Evolutionary conservation across 2,113 vertebrate genomes (phyloP).

Genomic region (Pterocles gutturalis): DNA sequence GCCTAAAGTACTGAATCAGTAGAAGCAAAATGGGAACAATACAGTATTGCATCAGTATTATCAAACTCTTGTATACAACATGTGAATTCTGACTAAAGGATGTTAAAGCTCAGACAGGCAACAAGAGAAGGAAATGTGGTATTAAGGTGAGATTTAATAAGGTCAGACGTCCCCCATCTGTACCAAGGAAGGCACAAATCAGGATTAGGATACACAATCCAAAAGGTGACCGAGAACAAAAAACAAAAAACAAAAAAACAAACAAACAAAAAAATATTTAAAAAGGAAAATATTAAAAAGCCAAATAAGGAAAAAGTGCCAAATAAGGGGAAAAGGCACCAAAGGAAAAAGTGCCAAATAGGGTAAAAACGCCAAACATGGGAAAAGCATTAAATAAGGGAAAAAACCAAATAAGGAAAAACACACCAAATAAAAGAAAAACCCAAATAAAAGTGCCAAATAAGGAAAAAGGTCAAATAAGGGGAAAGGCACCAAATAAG

Average conservation of each 20-base stretch:
- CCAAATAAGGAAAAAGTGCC: too few species aligned
- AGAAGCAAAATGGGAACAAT: background rate
- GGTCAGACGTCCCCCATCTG: rapidly evolving
- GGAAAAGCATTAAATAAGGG: too few species aligned
- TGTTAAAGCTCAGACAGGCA: background rate
- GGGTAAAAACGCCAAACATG: too few species aligned
- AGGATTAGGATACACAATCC: background rate
- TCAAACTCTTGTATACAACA: background rate
- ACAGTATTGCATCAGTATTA: background rate
- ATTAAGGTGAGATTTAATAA: background rate
- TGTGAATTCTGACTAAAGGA: background rate
- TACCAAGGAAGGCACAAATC: background rate
- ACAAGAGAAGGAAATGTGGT: background rate
- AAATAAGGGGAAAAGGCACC: too few species aligned
- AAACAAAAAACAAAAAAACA: background rate
- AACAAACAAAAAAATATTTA: too few species aligned
- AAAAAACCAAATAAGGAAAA: too few species aligned
- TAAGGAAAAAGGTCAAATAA: too few species aligned
- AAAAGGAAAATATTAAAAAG: too few species aligned
- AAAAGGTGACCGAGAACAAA: background rate
- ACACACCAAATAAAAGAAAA: too few species aligned
- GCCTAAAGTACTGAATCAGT: background rate
- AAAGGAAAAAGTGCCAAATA: too few species aligned
- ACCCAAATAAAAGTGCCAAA: too few species aligned
- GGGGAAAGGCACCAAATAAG: too few species aligned